Base-by-base conservation (phyloP, 2,113 vertebrate genomes). In the Rhinolophus sinicus region DNA sequence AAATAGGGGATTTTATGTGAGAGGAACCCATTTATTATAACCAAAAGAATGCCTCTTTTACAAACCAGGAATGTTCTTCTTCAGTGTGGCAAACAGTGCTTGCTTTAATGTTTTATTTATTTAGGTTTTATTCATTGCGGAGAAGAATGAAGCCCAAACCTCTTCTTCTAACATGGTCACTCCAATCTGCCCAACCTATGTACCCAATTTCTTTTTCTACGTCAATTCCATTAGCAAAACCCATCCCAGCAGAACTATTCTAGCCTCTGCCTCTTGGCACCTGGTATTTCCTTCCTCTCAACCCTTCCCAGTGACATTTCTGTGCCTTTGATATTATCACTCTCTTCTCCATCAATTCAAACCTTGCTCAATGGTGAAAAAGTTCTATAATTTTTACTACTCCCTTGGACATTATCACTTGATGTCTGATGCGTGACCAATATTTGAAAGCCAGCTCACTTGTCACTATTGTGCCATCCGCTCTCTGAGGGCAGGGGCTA, bases 281-380 rank as follows among this genome's bases (percentile, higher is more conserved):
- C 47, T 64, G 54, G 22, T 33, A 21, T 35, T 77, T 90, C 76
- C 38, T 64, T 65, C 88, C 67, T 58, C 33, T 15, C 35, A 47
- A 26, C 11, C 3, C 16, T 67, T 75, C 33, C 60, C 47, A 15
- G 2, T 0, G 16, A 4, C 2, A 18, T 14, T 38, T n/a, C 65
- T 73, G 47, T 54, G 58, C 19, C 77, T 70, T 76, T 19, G 38
- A 8, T 30, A 18, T 3, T 84, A 21, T 67, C 40, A 18, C 7
- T 22, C 15, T 35, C 67, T 56, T 86, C 14, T n/a, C 62, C 9
- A 33, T 18, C 8, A 11, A 40, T 47, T 70, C 26, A 78, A 94
- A 50, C n/a, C 52, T n/a, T 82, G 76, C 9, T 35, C 56, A 28
- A 2, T 4, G 33, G 90, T 35, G 33, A 88, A 8, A 12, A 64